Evolutionary conservation across 2,888 invertebrate genomes (phyloP), one percentile per base, ranked within the genome.

Genomic region (Caenorhabditis sp.): DNA sequence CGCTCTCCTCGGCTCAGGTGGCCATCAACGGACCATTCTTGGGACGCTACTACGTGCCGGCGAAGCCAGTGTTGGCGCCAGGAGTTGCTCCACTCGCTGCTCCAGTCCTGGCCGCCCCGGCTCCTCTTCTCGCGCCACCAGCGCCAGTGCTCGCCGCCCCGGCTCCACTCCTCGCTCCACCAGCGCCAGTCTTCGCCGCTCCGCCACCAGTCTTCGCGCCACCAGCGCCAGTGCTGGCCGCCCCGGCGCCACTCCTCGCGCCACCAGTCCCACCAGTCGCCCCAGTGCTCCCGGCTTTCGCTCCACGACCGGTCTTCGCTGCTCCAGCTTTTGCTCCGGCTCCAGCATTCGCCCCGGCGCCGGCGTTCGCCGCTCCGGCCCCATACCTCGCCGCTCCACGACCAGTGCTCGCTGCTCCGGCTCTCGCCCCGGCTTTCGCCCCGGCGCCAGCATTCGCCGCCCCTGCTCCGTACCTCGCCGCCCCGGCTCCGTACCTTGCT

Each of bases 31-130:
- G 82, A 30, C 82, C 82, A 46, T 82, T 80, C 75, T 41, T 73
- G 45, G 82, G 82, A 53, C 59, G 82, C 9, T 82, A 82, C 70
- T 82, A 79, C 59, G 79, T 78, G n/a, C 71, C 78, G 13, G 78
- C 82, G 8, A 80, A 79, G 72, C 78, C 82, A 43, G 76, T 82
- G 17, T 58, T 82, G 32, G 80, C 82, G 26, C 75, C 79, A 39
- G 82, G 80, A 58, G 52, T 79, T 43, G 78, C 78, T 13, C 78
- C 78, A 58, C 17, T 78, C 24, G 75, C 71, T 7, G 79, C 79
- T 17, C 79, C 79, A 43, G 75, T 78, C n/a, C 59, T 78, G 9
- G 77, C 79, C 46, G 75, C 66, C 11, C 77, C 77, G 48, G 73
- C 62, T 30, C 73, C 72, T 58, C 72, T 75, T 24, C 45, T 74